Evolutionary conservation across 2,113 vertebrate genomes (phyloP).

Genomic region (Ovis aries): DNA sequence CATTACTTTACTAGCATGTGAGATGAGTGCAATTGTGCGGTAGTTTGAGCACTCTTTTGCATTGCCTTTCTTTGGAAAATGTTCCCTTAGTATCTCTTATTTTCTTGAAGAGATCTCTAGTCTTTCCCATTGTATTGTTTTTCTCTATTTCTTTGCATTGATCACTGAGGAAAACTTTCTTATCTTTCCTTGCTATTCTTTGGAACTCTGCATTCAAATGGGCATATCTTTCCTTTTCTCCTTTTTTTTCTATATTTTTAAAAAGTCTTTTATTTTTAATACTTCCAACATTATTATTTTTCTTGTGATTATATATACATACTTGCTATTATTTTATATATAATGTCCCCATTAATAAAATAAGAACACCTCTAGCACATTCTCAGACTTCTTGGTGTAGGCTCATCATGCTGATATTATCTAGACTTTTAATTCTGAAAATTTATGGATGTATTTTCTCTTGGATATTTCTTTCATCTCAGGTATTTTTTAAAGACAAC

Average conservation of each 20-base stretch:
- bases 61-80: not conserved
- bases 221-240: not conserved
- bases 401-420: not conserved
- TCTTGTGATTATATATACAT: not conserved
- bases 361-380: not conserved
- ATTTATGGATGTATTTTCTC: not conserved
- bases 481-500: not conserved
- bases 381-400: not conserved
- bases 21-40: too few species aligned
- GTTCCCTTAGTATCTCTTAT: not conserved
- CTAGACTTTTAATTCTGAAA: not conserved
- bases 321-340: not conserved
- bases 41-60: too few species aligned
- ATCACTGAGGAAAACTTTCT: not conserved
- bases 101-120: not conserved
- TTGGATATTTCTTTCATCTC: not conserved
- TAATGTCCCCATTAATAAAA: not conserved
- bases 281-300: not conserved
- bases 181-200: not conserved
- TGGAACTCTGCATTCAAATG: not conserved
- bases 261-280: not conserved
- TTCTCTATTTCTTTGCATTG: not conserved
- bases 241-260: not conserved
- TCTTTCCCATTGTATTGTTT: not conserved
- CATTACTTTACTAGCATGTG: too few species aligned